Evolutionary conservation across 1,140 invertebrate species (phyloP).

Genomic region (Drosophila equinoxialis): DNA sequence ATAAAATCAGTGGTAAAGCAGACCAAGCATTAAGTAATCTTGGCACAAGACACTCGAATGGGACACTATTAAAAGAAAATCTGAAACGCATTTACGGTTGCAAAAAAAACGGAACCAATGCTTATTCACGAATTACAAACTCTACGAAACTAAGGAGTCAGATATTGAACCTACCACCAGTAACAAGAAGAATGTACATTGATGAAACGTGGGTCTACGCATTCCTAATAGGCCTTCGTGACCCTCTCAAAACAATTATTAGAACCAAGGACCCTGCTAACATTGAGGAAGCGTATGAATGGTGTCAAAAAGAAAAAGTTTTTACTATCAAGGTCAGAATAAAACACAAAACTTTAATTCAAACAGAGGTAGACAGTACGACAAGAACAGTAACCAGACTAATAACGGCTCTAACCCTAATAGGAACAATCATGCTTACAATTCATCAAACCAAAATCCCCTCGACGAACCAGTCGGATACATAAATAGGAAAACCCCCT

Average conservation of each 20-base stretch:
- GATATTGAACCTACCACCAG: neutral
- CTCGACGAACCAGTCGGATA: too few species aligned
- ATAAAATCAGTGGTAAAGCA: constrained; percentile 16
- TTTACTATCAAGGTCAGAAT: constrained; percentile 8
- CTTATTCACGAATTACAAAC: constrained; percentile 4
- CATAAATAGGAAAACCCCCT: too few species aligned
- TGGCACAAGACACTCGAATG: neutral
- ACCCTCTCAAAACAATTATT: neutral
- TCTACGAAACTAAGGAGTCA: neutral
- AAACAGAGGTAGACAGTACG: too few species aligned
- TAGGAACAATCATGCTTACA: too few species aligned
- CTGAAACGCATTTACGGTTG: neutral
- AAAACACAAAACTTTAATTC: too few species aligned
- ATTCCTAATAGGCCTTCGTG: constrained; percentile 18
- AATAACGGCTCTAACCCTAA: too few species aligned
- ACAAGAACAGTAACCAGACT: too few species aligned
- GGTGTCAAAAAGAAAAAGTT: constrained; percentile 16
- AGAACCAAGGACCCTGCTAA: constrained; percentile 10
- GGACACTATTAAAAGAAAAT: constrained; percentile 12
- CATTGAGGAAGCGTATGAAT: constrained; percentile 18
- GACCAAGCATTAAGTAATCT: neutral
- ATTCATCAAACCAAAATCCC: too few species aligned
- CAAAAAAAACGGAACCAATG: constrained; percentile 13
- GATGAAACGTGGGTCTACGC: neutral
- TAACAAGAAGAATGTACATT: too few species aligned